A percentile compares a stretch with the other conserved stretches of the same genome.
Conservation (phyloP, 2,888 invertebrate genomes). For the Arenicola marina region DNA sequence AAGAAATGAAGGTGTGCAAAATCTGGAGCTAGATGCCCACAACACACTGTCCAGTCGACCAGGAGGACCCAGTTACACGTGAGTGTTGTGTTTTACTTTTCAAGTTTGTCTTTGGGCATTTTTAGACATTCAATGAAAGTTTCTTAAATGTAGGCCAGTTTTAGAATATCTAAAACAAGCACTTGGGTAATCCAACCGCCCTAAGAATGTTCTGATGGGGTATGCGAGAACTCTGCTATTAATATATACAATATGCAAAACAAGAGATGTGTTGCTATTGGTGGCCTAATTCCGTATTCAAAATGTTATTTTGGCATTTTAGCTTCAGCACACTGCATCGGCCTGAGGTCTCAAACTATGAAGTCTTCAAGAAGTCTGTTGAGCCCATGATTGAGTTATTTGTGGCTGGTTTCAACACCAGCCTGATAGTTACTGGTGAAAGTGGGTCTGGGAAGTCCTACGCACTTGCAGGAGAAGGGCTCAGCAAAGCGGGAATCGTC, state of each 20-base stretch:
- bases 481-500: conserved; percentile 44
- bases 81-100: conserved; percentile 19
- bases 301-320: not conserved
- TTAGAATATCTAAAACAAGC: not conserved
- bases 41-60: conserved; percentile 41
- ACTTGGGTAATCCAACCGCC: not conserved
- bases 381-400: conserved; percentile 49
- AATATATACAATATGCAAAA: not conserved
- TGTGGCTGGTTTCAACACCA: conserved; percentile 53
- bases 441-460: conserved; percentile 54
- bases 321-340: conserved; percentile 35
- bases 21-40: conserved; percentile 42
- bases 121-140: not conserved
- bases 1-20: conserved; percentile 41
- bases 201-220: not conserved
- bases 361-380: conserved; percentile 46
- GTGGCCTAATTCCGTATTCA: not conserved
- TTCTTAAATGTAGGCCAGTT: not conserved
- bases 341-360: conserved; percentile 44
- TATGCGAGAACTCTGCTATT: not conserved
- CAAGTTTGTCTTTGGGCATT: not conserved
- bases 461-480: conserved; percentile 49
- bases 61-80: conserved; percentile 48
- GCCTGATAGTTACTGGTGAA: conserved; percentile 52
- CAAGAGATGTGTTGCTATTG: not conserved